A percentile compares a stretch with the other conserved stretches of the same genome.
phyloP scores from a whole-genome alignment of 2,888 invertebrate genomes.

The Drosophila demipolita region DNA sequence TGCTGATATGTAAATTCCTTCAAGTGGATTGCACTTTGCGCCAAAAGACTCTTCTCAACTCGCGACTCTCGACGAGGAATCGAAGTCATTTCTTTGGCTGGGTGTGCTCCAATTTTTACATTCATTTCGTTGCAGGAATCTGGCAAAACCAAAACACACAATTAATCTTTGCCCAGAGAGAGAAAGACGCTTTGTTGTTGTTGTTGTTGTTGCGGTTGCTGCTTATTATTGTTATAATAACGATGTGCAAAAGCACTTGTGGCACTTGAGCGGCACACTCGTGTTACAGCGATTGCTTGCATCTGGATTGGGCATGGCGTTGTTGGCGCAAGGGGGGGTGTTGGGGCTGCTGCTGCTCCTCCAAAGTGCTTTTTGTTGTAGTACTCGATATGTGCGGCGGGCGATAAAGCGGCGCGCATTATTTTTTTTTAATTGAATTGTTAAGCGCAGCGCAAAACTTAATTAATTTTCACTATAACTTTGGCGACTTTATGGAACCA shows the following conservation, averaged over 20 bases:
- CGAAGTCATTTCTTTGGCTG: constrained; percentile 55
- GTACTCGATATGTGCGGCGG: constrained; percentile 33
- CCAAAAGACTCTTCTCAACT: constrained; percentile 66
- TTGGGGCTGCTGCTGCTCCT: constrained; percentile 5
- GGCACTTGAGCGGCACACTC: constrained; percentile 70
- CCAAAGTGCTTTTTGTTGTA: constrained; percentile 76
- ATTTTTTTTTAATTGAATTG: constrained; percentile 74
- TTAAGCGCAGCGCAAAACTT: constrained; percentile 80
- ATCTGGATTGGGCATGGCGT: constrained; percentile 23
- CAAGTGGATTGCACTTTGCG: constrained; percentile 81
- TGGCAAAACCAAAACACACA: constrained; percentile 72
- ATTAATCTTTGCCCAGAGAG: constrained; percentile 80
- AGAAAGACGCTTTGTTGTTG: constrained; percentile 22
- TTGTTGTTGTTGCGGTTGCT: constrained; percentile 28
- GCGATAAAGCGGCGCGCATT: constrained; percentile 66
- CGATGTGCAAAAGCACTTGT: constrained; percentile 84
- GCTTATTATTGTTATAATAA: constrained; percentile 84
- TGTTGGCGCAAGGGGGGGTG: neutral
- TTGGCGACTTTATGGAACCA: constrained; percentile 73
- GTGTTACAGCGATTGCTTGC: constrained; percentile 40
- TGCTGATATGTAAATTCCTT: constrained; percentile 81
- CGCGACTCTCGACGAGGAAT: constrained; percentile 28
- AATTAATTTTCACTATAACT: constrained; percentile 77
- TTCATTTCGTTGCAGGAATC: constrained; percentile 47
- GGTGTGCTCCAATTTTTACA: constrained; percentile 68